These are phyloP conservation scores for Chelmon rostratus DNA, from an alignment of 2,797 vertebrate species.

Conservation along the genomic window DNA sequence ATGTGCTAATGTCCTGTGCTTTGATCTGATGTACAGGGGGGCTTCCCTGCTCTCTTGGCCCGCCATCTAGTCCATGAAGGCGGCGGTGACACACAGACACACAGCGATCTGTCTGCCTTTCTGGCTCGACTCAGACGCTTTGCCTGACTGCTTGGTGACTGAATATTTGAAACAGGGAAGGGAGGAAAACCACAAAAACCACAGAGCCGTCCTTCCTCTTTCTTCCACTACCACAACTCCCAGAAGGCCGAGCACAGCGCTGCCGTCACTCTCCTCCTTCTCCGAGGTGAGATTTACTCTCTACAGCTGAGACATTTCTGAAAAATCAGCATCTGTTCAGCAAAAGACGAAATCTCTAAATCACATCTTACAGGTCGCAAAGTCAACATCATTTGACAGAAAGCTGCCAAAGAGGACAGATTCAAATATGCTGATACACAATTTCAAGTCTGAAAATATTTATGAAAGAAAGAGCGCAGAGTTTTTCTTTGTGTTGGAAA, in stretches of 20 bases:
- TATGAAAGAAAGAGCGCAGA: no score
- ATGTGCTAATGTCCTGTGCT: no score
- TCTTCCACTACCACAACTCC: constrained; percentile 16
- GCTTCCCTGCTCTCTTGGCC: constrained; percentile 14
- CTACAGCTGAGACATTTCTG: not conserved
- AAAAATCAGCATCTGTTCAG: not conserved
- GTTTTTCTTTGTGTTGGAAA: no score
- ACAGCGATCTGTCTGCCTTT: constrained; percentile 20
- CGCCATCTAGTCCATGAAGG: constrained; percentile 37
- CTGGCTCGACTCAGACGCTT: constrained; percentile 18
- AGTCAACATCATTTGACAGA: no score
- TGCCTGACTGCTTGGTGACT: constrained; percentile 28
- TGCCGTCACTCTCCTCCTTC: not conserved
- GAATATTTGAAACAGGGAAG: constrained; percentile 57
- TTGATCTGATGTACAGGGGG: constrained; percentile 12
- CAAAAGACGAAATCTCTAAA: no score
- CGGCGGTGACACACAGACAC: constrained; percentile 25
- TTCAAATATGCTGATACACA: not conserved
- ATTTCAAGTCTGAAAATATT: no score
- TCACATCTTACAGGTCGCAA: no score
- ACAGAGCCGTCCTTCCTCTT: constrained; percentile 70
- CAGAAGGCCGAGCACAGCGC: not conserved
- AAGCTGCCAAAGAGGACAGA: no score
- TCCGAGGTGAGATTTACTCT: not conserved
- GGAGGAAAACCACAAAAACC: constrained; percentile 69